A percentile compares a stretch with the other conserved stretches of the same genome.
These are phyloP conservation scores for Drosophila lacicola DNA, from an alignment of 2,888 invertebrate genomes.

Conservation along the genomic window DNA sequence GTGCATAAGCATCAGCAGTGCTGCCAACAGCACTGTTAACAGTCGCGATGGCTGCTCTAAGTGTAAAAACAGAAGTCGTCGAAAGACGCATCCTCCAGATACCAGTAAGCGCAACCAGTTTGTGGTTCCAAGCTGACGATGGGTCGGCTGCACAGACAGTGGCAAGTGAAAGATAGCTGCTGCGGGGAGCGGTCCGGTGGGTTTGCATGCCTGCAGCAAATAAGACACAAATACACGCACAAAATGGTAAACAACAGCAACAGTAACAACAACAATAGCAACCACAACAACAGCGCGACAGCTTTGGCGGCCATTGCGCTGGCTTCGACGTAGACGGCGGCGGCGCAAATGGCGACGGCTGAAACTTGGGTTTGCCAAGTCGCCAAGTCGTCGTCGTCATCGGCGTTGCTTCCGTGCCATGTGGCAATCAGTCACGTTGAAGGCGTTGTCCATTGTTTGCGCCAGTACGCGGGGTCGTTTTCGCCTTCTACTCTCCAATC, in stretches of 20 bases:
- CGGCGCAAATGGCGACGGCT: slow-evolving; percentile 68
- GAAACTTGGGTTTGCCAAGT: slow-evolving; percentile 31
- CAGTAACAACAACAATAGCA: slow-evolving; percentile 34
- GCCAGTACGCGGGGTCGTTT: slow-evolving; percentile 58
- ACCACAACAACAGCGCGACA: slow-evolving; percentile 36
- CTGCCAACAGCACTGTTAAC: slow-evolving; percentile 16
- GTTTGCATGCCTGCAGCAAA: slow-evolving; percentile 71
- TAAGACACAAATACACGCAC: slow-evolving; percentile 64
- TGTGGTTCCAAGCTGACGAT: slow-evolving; percentile 8
- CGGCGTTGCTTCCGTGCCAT: slow-evolving; percentile 74
- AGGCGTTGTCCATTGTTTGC: slow-evolving; percentile 70
- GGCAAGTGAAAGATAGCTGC: slow-evolving; percentile 17
- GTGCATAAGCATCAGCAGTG: slow-evolving; percentile 8
- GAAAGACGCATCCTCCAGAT: slow-evolving; percentile 40
- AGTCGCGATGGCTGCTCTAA: slow-evolving; percentile 59
- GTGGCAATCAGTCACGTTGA: slow-evolving; percentile 78
- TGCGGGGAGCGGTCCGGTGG: slow-evolving; percentile 32
- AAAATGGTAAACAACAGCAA: slow-evolving; percentile 63
- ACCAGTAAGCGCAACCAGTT: slow-evolving; percentile 54
- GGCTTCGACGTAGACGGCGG: slow-evolving; percentile 54
- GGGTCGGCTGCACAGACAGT: slow-evolving; percentile 6
- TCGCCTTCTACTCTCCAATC: slow-evolving; percentile 72
- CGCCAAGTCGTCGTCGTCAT: slow-evolving; percentile 15
- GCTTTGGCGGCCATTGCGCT: slow-evolving; percentile 78
- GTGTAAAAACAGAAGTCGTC: slow-evolving; percentile 82